Evolutionary conservation across 2,888 invertebrate genomes (phyloP).

Genomic region (Ferdinandea cuprea): DNA sequence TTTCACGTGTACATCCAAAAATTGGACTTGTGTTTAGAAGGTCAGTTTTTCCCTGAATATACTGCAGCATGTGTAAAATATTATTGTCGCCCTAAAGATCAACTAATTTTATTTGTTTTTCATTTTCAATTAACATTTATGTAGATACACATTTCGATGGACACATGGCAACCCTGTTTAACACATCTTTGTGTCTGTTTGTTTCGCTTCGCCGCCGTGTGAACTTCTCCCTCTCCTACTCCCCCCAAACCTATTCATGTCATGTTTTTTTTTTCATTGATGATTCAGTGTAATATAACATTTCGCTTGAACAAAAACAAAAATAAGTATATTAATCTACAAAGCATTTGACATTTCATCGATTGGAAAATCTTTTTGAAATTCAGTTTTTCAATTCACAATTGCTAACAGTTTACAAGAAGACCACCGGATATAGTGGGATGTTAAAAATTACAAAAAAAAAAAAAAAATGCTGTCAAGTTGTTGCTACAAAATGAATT

Average conservation of each 20-base stretch:
- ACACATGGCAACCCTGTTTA: slow-evolving; percentile 27
- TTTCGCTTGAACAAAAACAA: slow-evolving; percentile 13
- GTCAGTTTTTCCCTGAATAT: no score
- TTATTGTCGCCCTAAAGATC: not conserved
- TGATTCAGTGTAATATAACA: slow-evolving; percentile 39
- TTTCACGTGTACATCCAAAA: no score
- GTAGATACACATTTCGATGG: not conserved
- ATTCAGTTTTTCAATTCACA: no score
- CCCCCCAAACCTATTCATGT: slow-evolving; percentile 9
- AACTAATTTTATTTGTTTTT: not conserved
- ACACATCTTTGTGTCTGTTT: slow-evolving; percentile 1
- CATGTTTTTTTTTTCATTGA: slow-evolving; percentile 40
- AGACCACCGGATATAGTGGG: no score
- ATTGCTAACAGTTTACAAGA: no score
- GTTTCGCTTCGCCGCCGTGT: slow-evolving; percentile 48
- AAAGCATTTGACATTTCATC: slow-evolving; percentile 15
- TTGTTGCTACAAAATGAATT: slow-evolving; percentile 5
- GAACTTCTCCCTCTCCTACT: slow-evolving; percentile 5
- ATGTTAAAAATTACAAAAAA: no score
- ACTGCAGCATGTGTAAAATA: no score
- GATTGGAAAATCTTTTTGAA: slow-evolving; percentile 15
- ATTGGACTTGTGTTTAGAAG: no score
- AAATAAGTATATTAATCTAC: not conserved
- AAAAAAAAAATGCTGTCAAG: no score
- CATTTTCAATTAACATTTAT: not conserved